Evolutionary conservation across 2,113 vertebrate genomes (phyloP).

Genomic region (Erythrolamprus reginae): DNA sequence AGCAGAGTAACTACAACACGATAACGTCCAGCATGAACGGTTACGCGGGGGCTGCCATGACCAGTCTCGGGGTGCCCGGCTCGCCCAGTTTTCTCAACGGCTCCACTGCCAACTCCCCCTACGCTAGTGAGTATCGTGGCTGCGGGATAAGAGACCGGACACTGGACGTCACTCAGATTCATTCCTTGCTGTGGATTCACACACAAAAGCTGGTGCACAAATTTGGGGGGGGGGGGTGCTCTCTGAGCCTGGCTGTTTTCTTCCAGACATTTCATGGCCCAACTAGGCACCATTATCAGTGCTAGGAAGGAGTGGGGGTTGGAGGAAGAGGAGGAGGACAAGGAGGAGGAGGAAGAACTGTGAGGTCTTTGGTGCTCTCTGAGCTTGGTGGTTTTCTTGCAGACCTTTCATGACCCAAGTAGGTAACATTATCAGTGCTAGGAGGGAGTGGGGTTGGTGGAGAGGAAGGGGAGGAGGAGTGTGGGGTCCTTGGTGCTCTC

Average conservation of each 20-base stretch:
- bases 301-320: too few relatives aligned
- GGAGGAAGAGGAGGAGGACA: too few relatives aligned
- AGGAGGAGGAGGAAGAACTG: too few relatives aligned
- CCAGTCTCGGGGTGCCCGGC: conserved; percentile 86
- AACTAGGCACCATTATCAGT: too few relatives aligned
- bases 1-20: conserved; percentile 85
- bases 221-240: neutral
- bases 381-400: too few relatives aligned
- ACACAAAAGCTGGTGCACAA: neutral
- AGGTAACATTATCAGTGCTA: neutral
- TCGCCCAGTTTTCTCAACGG: conserved; percentile 96
- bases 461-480: neutral
- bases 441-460: neutral
- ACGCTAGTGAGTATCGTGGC: conserved; percentile 82
- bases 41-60: conserved; percentile 79
- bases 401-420: neutral
- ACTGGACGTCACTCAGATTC: too few relatives aligned
- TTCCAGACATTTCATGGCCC: too few relatives aligned
- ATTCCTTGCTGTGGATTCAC: neutral
- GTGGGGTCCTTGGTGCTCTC: neutral
- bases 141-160: accelerated
- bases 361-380: too few relatives aligned
- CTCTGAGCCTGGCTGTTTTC: too few relatives aligned
- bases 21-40: conserved; percentile 84
- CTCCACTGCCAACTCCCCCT: conserved; percentile 89